Base-by-base conservation (phyloP, 1,140 invertebrate genomes). In the Musca vetustissima region DNA sequence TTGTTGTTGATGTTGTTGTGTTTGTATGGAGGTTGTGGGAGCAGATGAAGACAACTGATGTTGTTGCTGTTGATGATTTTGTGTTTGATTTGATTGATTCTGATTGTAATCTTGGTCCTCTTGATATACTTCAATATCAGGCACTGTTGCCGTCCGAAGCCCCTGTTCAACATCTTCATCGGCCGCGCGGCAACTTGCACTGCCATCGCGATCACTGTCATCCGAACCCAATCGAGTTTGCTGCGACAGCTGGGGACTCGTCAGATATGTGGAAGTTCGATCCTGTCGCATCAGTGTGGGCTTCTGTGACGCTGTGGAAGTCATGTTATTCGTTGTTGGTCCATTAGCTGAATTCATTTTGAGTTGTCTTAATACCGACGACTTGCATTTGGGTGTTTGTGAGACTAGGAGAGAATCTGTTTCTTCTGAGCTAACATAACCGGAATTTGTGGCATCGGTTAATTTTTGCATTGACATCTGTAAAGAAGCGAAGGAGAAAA, bases 51-150 rank as follows among this genome's bases (percentile, higher is more conserved):
- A 68, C 36, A 43, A 43, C 68, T 69, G 71, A 55, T 52, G 71
- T 66, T 53, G 69, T 55, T 71, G 81, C 73, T 50, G 70, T 64
- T 57, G 75, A 61, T 64, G 73, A 72, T 73, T 69, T 76, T 65
- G 73, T n/a, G n/a, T n/a, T n/a, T n/a, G n/a, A n/a, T n/a, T n/a
- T n/a, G n/a, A n/a, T 36, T 24, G 55, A 52, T 48, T 72, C 66
- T 75, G 71, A 73, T 73, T 73, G 72, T 66, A 84, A 65, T 78
- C 76, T 77, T 86, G 72, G 79, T 80, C 76, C 66, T 86, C 82
- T 82, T 92, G 93, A 83, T 95, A 92, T 67, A 95, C 85, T 84
- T 95, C 93, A 74, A 96, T 93, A 80, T 95, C 93, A 15, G 93
- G 93, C 71, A 95, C 93, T 71, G 91, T 93, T 48, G 75, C 22